These are phyloP conservation scores for Pseudanteris insignis DNA, from an alignment of 2,888 invertebrate genomes.

Conservation along the genomic window DNA sequence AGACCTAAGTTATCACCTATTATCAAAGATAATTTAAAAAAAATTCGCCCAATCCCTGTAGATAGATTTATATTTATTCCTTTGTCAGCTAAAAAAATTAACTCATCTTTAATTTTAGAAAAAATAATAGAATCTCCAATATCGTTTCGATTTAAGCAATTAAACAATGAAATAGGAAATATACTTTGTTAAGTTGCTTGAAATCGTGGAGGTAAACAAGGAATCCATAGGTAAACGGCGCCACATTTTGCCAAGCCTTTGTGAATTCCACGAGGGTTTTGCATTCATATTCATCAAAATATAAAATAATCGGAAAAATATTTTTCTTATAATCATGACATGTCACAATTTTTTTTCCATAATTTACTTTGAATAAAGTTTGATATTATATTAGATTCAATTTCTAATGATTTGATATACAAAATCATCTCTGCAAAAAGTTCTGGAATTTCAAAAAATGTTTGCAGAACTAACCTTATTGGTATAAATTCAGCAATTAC, in stretches of 20 bases:
- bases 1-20: constrained; percentile 3
- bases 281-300: constrained; percentile 8
- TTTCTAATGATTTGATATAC: neutral
- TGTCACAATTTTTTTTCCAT: neutral
- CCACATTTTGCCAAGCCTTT: constrained; percentile 2
- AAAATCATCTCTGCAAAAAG: constrained; percentile 1
- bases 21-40: constrained; percentile 1
- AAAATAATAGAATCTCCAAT: no score
- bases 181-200: no score
- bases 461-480: neutral
- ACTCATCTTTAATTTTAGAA: no score
- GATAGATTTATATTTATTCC: neutral
- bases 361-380: constrained; percentile 1
- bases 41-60: neutral
- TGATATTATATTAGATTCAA: neutral
- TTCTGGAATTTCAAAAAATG: constrained; percentile 3
- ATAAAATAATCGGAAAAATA: constrained; percentile 3
- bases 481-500: no score
- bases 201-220: no score
- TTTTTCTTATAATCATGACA: neutral
- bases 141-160: no score
- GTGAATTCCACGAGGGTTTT: constrained; percentile 18
- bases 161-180: no score
- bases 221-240: constrained; percentile 24
- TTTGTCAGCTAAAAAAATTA: neutral